Evolutionary conservation across 2,888 invertebrate genomes (phyloP), one percentile per base, ranked within the genome.

Genomic region (Pyrrhia umbra): DNA sequence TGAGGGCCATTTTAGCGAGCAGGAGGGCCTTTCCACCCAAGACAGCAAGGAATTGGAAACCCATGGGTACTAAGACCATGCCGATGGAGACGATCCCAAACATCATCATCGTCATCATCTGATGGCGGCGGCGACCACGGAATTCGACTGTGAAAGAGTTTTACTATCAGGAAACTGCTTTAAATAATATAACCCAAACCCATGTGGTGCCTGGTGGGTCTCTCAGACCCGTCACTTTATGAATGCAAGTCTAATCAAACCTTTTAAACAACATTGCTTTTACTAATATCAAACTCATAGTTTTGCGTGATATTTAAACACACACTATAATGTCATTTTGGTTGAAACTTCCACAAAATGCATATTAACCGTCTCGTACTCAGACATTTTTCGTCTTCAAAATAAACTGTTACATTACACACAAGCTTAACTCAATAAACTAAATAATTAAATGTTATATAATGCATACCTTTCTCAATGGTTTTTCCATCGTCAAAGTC

Each of bases 21-120:
- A 98, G 90, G 3, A 98, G 88, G 0, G 98, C 97, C 85, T 98
- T 98, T 27, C 97, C 98, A 5, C 97, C 97, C 1, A 98, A 94
- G 0, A 98, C 97, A 0, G 98, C 97, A 0, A 98, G 94, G 88
- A 98, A 97, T 88, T 98, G 97, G 86, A 98, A 98, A 13, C 97
- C 98, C 96, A 98, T 96, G 0, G 98, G 98, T 13, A 98, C 95
- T 0, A 98, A 86, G 3, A 98, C 96, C 87, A 97, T 96, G 0
- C 97, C 97, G 84, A 98, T 96, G 15, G 97, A 96, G 25, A 97
- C 95, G 16, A 97, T 92, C 0, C 97, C 97, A 84, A 97, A 97
- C 95, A 97, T 96, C 96, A 98, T 96, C 90, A 97, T 96, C 0
- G 97, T 96, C 90, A 97, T 95, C 95, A 97, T 96, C 46, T 96